Base-by-base conservation (phyloP, 2,888 invertebrate species). In the Lithophane leautieri region DNA sequence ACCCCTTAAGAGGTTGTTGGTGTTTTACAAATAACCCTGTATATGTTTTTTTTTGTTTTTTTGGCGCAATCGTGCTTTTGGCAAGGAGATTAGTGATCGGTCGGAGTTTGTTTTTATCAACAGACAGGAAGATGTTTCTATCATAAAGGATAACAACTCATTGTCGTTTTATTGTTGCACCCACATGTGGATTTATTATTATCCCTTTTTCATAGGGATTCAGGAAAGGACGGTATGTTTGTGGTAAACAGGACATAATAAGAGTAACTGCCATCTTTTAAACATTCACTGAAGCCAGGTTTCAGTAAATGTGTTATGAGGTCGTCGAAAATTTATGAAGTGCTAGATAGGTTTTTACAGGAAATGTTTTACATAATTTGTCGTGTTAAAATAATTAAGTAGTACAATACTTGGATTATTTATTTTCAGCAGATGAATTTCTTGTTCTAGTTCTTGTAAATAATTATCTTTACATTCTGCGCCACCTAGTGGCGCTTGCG, bases 211-310 rank as follows among this genome's bases (percentile, higher is more conserved):
- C 47, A 6, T 19, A 47, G 19, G 8, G 12, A 44, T 19, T 25
- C 4, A 34, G 34, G 19, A 8, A 22, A 65, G 47, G 16, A 25
- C 25, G 16, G 42, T 28, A 6, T 50, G 25, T 12, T 63, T 25
- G 19, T 9, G 34, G 9, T 16, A 34, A 1, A n/a, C 16, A 42
- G 1, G 7, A 56, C 4, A 34, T 4, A n/a, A 34, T 16, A 44
- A 9, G 19, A 50, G 28, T 28, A 12, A 54, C 25, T 61, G 72
- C 78, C 79, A 78, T 79, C 79, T 79, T 73, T 47, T 72, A 28
- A 14, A 12, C 7, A 28, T 62, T 52, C 28, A 62, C 28, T 54
- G 40, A 67, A 56, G 25, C 40, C 19, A 40, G 7, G 19, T 34
- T 34, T 34, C n/a, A 25, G 19, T 16, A 28, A 58, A 34, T 54